These are phyloP conservation scores for Folsomia manolachei DNA, from an alignment of 2,888 invertebrate species.

Conservation along the genomic window DNA sequence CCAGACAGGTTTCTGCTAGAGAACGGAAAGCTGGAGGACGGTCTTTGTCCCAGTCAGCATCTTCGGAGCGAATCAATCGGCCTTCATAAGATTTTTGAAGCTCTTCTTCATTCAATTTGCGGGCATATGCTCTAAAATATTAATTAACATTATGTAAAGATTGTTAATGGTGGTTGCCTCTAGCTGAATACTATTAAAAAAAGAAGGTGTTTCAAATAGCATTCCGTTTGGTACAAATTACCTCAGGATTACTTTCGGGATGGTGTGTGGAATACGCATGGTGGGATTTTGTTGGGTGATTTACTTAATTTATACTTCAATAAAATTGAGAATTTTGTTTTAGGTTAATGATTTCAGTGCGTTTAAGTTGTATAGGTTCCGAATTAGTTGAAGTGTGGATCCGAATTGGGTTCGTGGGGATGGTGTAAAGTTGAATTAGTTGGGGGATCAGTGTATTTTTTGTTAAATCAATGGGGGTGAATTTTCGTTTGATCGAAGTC, in stretches of 20 bases:
- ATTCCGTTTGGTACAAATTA: no score
- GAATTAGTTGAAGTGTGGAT: not conserved
- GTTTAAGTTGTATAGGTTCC: not conserved
- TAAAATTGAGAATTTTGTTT: no score
- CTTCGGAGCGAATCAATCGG: conserved; percentile 43
- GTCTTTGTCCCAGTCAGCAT: conserved; percentile 44
- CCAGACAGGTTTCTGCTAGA: conserved; percentile 34
- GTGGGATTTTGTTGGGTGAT: no score
- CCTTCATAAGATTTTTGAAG: conserved; percentile 44
- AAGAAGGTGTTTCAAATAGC: no score
- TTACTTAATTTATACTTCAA: no score
- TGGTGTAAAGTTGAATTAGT: not conserved
- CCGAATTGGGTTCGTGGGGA: not conserved
- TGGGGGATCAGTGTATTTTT: not conserved
- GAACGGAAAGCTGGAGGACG: conserved; percentile 27
- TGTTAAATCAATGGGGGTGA: not conserved
- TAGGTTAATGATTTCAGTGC: not conserved
- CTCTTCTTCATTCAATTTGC: conserved; percentile 36
- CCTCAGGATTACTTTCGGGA: not conserved
- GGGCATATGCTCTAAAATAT: conserved; percentile 32
- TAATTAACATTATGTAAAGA: not conserved
- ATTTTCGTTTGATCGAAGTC: no score
- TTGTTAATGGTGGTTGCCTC: no score
- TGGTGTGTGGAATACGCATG: conserved; percentile 2
- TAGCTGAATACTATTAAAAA: no score